phyloP scores from a whole-genome alignment of 1,140 invertebrate genomes.

The Pachypeltis micranthus region DNA sequence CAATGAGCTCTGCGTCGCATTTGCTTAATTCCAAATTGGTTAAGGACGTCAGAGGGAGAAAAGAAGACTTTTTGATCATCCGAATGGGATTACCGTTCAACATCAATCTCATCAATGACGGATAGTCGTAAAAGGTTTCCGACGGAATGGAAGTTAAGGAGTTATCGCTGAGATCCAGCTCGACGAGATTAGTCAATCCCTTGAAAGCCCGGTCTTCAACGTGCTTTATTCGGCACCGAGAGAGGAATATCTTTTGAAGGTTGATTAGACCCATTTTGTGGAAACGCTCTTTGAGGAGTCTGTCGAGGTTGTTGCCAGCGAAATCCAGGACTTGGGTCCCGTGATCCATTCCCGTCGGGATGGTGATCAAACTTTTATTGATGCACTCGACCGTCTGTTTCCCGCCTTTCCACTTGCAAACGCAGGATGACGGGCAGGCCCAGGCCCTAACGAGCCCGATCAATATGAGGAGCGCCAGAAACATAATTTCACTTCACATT shows the following conservation, averaged over 20 bases:
- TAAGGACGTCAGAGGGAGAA: slow-evolving; percentile 57
- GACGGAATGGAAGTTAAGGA: slow-evolving; percentile 61
- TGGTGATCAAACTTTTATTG: slow-evolving; percentile 53
- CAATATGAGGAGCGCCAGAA: slow-evolving; percentile 7
- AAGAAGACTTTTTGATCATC: slow-evolving; percentile 56
- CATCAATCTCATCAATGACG: slow-evolving; percentile 65
- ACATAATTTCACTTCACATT: slow-evolving; percentile 15
- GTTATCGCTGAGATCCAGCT: slow-evolving; percentile 76
- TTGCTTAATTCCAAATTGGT: slow-evolving; percentile 68
- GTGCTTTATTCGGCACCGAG: slow-evolving; percentile 58
- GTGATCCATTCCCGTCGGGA: slow-evolving; percentile 71
- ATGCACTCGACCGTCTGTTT: slow-evolving; percentile 81
- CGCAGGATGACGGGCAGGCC: slow-evolving; percentile 60
- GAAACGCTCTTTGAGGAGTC: slow-evolving; percentile 61
- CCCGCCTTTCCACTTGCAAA: slow-evolving; percentile 83
- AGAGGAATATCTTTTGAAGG: slow-evolving; percentile 71
- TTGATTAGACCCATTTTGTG: slow-evolving; percentile 65
- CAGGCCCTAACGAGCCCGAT: slow-evolving; percentile 24
- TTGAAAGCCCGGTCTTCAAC: slow-evolving; percentile 67
- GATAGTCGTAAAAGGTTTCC: slow-evolving; percentile 59
- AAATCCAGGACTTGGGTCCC: slow-evolving; percentile 81
- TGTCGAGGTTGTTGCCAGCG: slow-evolving; percentile 64
- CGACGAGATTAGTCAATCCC: slow-evolving; percentile 74
- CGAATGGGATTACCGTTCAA: slow-evolving; percentile 70
- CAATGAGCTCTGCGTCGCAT: slow-evolving; percentile 62